phyloP scores from a whole-genome alignment of 2,797 vertebrate genomes.

The Sus cebifrons region DNA sequence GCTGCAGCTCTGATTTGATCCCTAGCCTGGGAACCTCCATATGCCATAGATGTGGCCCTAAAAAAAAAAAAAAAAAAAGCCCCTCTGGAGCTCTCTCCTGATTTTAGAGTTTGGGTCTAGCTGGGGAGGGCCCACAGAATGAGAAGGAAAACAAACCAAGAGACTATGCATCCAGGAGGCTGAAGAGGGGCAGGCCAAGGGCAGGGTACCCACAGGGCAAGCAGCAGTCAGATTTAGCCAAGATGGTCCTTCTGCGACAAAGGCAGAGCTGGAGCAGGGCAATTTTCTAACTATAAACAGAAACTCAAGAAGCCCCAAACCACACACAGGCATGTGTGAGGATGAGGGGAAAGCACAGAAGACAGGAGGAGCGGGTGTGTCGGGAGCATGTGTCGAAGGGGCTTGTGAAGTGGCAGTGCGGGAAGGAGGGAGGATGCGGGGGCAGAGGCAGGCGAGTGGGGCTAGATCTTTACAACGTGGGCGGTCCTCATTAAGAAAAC shows the following conservation, averaged over 20 bases:
- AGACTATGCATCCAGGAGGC: background rate
- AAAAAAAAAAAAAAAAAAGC: background rate
- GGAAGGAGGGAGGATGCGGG: too few relatives aligned
- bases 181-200: background rate
- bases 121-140: background rate
- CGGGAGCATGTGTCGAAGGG: too few relatives aligned
- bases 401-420: accelerated
- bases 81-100: background rate
- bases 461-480: background rate
- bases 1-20: too few relatives aligned
- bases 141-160: background rate
- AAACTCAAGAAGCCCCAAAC: background rate
- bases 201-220: conserved; percentile 26
- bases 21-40: too few relatives aligned
- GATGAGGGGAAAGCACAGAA: too few relatives aligned
- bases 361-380: too few relatives aligned
- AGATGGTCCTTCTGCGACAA: conserved; percentile 2
- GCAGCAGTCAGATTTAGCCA: background rate
- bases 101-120: background rate
- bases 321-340: background rate
- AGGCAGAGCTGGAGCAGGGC: conserved; percentile 16
- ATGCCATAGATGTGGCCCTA: too few relatives aligned
- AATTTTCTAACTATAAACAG: conserved; percentile 54
- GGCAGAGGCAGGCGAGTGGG: background rate
- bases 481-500: background rate